Base-by-base conservation (phyloP, 2,113 vertebrate species). In the Spilogale gracilis region DNA sequence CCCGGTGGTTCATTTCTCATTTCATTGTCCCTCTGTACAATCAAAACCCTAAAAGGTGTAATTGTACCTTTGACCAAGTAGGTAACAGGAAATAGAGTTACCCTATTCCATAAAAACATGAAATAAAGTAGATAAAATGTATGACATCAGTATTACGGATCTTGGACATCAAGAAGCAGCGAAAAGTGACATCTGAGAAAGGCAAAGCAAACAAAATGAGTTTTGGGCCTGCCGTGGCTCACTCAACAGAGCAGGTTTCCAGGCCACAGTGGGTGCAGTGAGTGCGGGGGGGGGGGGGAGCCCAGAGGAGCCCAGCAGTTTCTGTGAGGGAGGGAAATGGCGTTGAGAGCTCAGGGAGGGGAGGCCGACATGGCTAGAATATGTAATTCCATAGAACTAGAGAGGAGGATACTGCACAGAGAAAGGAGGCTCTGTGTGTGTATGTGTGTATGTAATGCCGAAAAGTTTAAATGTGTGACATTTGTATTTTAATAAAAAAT, bases 191-290 rank as follows among this genome's bases (percentile, higher is more conserved):
- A 61, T 27, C 8, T 21, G 52, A 81, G 48, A 84, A 90, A 84
- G 50, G 50, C 13, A 50, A 74, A 96, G 18, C 18, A 50, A 84
- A 38, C 10, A 25, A 92, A 92, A 56, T 23, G 18, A 76, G 11
- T 30, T 79, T 32, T 50, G 16, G 32, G 30, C 48, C 32, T 84
- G 18, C 21, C 23, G 50, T 11, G 23, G 12, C 43, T 23, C 58
- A 74, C 7, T 14, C 23, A 93, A 60, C 3, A 16, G 12, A 48
- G 17, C 12, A 11, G 21, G 23, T 78, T 84, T n/a, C 17, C 25
- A 56, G 27, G 11, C 9, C 32, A 61, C 20, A 0, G 2, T 14
- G 23, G 21, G 63, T 65, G 27, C 38, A 9, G 0, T 20, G 0
- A 4, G 25, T 27, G 4, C 25, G 61, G 25, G 5, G 5, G 54